Percentiles rank a stretch among this genome's conserved stretches.
phyloP scores from a whole-genome alignment of 2,113 vertebrate species.

The Paramisgurnus dabryanus region DNA sequence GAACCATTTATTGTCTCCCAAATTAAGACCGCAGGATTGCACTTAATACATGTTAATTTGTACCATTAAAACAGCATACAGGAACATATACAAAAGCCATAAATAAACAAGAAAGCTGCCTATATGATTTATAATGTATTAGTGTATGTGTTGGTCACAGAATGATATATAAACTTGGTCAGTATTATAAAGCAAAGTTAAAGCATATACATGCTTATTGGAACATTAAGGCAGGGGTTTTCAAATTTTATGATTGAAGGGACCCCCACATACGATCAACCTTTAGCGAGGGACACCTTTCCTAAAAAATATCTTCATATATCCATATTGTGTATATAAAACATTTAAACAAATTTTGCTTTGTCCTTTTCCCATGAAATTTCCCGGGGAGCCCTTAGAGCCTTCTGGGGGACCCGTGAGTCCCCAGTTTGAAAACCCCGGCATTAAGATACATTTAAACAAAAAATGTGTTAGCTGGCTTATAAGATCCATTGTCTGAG shows the following conservation, averaged over 20 bases:
- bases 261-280: no score
- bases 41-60: neutral
- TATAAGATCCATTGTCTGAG: neutral
- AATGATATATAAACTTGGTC: neutral
- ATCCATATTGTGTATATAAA: no score
- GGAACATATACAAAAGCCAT: neutral
- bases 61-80: conserved; percentile 7
- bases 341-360: no score
- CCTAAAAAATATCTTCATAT: no score
- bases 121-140: neutral
- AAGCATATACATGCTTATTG: neutral
- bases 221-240: neutral
- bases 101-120: neutral
- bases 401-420: no score
- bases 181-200: conserved; percentile 7
- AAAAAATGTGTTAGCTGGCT: neutral
- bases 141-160: conserved; percentile 17
- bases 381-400: no score
- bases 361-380: no score
- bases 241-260: no score
- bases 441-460: no score
- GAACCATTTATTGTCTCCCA: neutral
- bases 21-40: neutral
- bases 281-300: no score
- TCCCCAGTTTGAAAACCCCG: no score